Base-by-base conservation (phyloP, 2,888 invertebrate genomes). In the Tortrix viridana region DNA sequence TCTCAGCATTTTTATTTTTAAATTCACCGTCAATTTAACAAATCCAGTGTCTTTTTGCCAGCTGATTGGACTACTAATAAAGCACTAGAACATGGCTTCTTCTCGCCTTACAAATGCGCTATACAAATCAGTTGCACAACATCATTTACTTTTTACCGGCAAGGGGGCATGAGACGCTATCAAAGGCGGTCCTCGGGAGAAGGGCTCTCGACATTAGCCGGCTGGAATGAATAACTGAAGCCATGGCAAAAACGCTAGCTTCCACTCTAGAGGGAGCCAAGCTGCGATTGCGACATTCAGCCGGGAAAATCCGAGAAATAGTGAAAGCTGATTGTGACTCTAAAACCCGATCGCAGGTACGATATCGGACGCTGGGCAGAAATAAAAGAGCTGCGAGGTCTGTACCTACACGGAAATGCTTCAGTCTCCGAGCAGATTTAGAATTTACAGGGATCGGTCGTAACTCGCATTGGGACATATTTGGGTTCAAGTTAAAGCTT, bases 341-440 rank as follows among this genome's bases (percentile, higher is more conserved):
- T 72, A 74, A 74, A 77, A 79, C 76, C 78, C 76, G 74, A 79
- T 79, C 71, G 72, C 72, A 73, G 69, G 69, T 71, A 71, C 67
- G 63, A 65, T 66, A 68, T 67, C 58, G 66, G 58, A 52, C 53
- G 54, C 59, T 53, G 65, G 61, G 66, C 63, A 65, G 56, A 66
- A 60, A 69, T 67, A 69, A 71, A 69, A 69, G 67, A 67, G 48
- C 63, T 65, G 56, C 63, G 60, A 66, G 66, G 65, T 68, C 60
- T 67, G 65, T 65, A 56, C 60, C 54, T 41, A 46, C 23, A 48
- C 37, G 60, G 60, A 60, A 60, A 60, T 47, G 60, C 52, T 60
- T 53, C 60, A 46, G 38, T 22, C 46, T 46, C 43, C 32, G 37
- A 32, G 46, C 60, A 38, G 60, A 60, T 60, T 60, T 52, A 46